A percentile compares a stretch with the other conserved stretches of the same genome.
Evolutionary conservation across 1,140 invertebrate genomes (phyloP).

Genomic region (Trigoniulus corallinus): DNA sequence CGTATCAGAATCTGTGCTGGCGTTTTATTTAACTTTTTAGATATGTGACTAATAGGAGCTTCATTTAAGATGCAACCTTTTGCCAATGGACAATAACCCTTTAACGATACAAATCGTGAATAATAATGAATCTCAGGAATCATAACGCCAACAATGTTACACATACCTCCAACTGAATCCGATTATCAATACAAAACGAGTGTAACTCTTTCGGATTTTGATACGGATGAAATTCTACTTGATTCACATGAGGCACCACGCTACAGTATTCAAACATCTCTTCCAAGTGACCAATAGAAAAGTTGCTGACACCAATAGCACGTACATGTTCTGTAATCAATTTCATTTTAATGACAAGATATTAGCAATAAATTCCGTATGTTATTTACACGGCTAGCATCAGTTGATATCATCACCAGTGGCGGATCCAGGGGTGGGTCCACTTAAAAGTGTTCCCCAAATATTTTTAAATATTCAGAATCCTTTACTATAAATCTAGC

Average conservation of each 20-base stretch:
- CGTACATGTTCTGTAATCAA: constrained; percentile 5
- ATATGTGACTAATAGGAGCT: constrained; percentile 16
- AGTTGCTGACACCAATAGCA: constrained; percentile 28
- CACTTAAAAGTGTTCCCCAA: too few species aligned
- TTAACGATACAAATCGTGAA: constrained; percentile 7
- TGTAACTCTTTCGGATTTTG: constrained; percentile 23
- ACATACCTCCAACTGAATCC: constrained; percentile 23
- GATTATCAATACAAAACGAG: constrained; percentile 23
- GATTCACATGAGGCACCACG: constrained; percentile 27
- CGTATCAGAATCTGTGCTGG: constrained; percentile 25
- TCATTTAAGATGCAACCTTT: constrained; percentile 23
- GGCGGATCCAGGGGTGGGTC: too few species aligned
- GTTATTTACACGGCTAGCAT: too few species aligned
- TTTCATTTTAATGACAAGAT: not conserved
- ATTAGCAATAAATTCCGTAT: too few species aligned
- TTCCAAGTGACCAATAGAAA: constrained; percentile 23
- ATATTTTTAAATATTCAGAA: too few species aligned
- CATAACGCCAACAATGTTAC: not conserved
- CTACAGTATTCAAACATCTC: constrained; percentile 20
- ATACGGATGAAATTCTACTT: constrained; percentile 30
- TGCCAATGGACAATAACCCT: constrained; percentile 29
- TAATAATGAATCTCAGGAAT: constrained; percentile 2
- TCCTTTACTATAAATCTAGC: too few species aligned
- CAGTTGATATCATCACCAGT: too few species aligned
- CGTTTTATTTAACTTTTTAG: constrained; percentile 16